These are phyloP conservation scores for Sander lucioperca DNA, from an alignment of 2,113 vertebrate genomes.

Conservation along the genomic window DNA sequence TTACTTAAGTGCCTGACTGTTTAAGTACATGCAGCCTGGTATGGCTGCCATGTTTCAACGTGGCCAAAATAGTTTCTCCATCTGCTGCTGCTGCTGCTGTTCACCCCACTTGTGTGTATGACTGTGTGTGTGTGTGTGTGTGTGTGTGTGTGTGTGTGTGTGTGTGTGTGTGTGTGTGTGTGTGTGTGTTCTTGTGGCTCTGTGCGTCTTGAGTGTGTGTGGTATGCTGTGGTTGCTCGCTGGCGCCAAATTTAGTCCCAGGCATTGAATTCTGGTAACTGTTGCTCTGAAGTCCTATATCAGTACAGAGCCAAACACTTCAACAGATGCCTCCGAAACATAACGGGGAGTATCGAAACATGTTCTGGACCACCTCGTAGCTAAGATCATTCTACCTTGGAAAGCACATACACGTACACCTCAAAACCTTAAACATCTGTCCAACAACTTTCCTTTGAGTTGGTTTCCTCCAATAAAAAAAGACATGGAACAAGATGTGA, in stretches of 20 bases:
- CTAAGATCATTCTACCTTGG: constrained; percentile 4
- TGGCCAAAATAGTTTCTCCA: constrained; percentile 84
- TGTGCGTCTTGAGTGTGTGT: constrained; percentile 59
- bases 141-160: constrained; percentile 50
- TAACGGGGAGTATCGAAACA: neutral
- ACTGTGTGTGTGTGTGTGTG: constrained; percentile 39
- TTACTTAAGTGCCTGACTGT: constrained; percentile 28
- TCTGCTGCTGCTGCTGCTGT: constrained; percentile 72
- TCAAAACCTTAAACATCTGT: constrained; percentile 29
- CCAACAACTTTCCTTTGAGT: constrained; percentile 43
- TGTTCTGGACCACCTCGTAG: constrained; percentile 2
- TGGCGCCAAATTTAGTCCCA: constrained; percentile 81
- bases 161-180: constrained; percentile 46
- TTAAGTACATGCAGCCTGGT: constrained; percentile 57
- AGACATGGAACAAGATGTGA: constrained; percentile 36
- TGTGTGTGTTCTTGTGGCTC: constrained; percentile 44
- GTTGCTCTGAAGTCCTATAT: constrained; percentile 60
- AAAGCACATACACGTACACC: constrained; percentile 24
- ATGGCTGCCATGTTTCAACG: constrained; percentile 73
- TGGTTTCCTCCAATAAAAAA: constrained; percentile 20
- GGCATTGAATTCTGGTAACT: constrained; percentile 59
- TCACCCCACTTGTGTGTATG: constrained; percentile 48
- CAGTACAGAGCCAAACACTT: constrained; percentile 38
- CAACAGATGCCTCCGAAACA: constrained; percentile 31
- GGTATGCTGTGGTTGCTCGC: constrained; percentile 75